Base-by-base conservation (phyloP, 1,140 invertebrate genomes). In the Parasteatoda tepidariorum region DNA sequence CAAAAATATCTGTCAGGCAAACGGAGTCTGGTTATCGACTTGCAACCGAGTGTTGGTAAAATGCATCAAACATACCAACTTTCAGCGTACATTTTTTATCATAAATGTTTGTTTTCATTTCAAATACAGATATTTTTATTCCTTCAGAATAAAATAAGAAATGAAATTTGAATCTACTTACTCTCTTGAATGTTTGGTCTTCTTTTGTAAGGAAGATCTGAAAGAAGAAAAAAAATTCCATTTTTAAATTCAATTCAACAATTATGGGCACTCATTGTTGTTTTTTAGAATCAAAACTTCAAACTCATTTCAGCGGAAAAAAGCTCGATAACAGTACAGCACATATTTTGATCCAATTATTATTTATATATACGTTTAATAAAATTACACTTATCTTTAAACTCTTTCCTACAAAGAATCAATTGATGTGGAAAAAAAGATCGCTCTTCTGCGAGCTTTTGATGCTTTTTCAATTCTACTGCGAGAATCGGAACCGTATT, bases 151-250 rank as follows among this genome's bases (percentile, higher is more conserved):
- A n/a, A n/a, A n/a, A n/a, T n/a, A n/a, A n/a, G n/a, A n/a, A n/a
- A n/a, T n/a, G n/a, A n/a, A n/a, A n/a, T n/a, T n/a, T n/a, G n/a
- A 31, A 11, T 64, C 9, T 66, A 71, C 79, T 71, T 73, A 82
- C 79, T 82, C 48, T 82, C 79, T 26, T 70, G 54, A 71, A 82
- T 82, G 54, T 71, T 82, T 26, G 79, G 79, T 62, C 79, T 82
- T 54, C 79, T 82, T 64, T 82, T 82, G 57, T 82, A 82, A 7
- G 79, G 79, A 31, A 82, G n/a, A 62, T 82, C 79, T 82, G 68
- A 41, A 82, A 82, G 13, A 48, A 82, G 31, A 71, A 41, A 30
- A 71, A 34, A 28, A 30, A 34, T 62, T 33, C 18, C 9, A 48
- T 22, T 22, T n/a, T 15, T n/a, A 26, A 59, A 59, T 22, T 22